Percentiles rank a stretch among this genome's conserved stretches.
phyloP scores from a whole-genome alignment of 2,113 vertebrate genomes.

The Hemibagrus wyckioides region DNA sequence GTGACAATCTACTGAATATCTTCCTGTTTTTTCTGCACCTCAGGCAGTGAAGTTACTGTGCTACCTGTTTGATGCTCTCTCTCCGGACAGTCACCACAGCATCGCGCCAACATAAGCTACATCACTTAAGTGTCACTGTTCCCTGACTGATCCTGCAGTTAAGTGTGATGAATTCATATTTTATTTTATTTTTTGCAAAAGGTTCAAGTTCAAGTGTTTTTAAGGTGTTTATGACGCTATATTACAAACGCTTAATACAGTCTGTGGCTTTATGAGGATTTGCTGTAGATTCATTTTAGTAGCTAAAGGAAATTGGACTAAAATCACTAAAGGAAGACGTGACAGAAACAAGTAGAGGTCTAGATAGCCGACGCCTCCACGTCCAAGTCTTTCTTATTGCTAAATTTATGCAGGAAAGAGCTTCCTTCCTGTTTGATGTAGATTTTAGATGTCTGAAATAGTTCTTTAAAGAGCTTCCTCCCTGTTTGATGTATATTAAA shows the following conservation, averaged over 20 bases:
- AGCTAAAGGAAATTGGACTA: neutral
- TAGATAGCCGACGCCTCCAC: too few species aligned
- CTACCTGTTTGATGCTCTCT: slow-evolving; percentile 67
- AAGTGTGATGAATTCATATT: neutral
- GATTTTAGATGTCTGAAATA: too few species aligned
- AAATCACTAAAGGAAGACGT: neutral
- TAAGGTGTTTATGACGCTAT: neutral
- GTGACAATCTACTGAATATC: neutral
- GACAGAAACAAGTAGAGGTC: neutral
- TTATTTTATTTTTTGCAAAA: neutral
- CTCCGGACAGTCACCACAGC: slow-evolving; percentile 61
- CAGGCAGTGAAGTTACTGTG: slow-evolving; percentile 70
- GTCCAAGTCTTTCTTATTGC: neutral
- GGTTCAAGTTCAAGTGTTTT: neutral
- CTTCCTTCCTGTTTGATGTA: too few species aligned
- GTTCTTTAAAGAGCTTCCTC: too few species aligned
- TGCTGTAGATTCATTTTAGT: neutral
- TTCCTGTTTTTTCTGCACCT: neutral
- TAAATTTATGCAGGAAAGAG: neutral
- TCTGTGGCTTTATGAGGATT: neutral
- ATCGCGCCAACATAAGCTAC: slow-evolving; percentile 41
- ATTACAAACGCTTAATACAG: neutral
- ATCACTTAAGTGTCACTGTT: too few species aligned
- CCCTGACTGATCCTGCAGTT: too few species aligned
- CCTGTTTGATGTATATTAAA: too few species aligned